A percentile compares a stretch with the other conserved stretches of the same genome.
These are phyloP conservation scores for Pseudopipra pipra DNA, from an alignment of 2,113 vertebrate species.

Conservation along the genomic window DNA sequence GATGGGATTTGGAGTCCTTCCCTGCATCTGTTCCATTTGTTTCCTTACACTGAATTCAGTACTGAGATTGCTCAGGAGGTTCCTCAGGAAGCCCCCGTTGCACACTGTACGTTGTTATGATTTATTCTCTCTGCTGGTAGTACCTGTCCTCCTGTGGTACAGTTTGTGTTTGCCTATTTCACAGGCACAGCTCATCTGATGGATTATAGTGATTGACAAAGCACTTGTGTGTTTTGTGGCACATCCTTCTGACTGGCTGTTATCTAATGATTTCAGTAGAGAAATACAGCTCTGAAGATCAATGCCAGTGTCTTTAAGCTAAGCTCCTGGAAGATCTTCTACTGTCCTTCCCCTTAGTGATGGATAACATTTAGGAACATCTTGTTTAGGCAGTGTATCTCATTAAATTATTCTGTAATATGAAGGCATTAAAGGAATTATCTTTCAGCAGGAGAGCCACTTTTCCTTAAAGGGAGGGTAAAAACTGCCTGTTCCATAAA, in stretches of 20 bases:
- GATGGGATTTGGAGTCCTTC: background rate
- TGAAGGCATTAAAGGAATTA: background rate
- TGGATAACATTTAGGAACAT: background rate
- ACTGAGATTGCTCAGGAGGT: background rate
- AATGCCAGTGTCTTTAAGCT: background rate
- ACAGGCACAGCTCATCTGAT: background rate
- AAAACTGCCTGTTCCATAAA: background rate
- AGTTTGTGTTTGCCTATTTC: background rate
- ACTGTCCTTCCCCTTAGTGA: background rate
- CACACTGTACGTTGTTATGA: fast-evolving
- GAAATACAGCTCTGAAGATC: background rate
- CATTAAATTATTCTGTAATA: background rate
- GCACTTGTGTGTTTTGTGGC: no score
- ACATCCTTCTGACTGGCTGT: background rate
- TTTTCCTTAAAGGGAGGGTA: background rate
- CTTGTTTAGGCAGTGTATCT: background rate
- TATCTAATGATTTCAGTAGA: background rate
- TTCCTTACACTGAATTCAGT: background rate
- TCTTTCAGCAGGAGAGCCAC: background rate
- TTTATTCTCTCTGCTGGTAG: background rate
- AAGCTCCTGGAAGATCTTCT: background rate
- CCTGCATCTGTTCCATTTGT: background rate
- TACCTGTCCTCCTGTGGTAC: background rate
- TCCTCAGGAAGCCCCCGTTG: background rate
- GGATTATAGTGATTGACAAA: background rate